Base-by-base conservation (phyloP, 2,113 vertebrate species). In the Benitochromis conjunctus region DNA sequence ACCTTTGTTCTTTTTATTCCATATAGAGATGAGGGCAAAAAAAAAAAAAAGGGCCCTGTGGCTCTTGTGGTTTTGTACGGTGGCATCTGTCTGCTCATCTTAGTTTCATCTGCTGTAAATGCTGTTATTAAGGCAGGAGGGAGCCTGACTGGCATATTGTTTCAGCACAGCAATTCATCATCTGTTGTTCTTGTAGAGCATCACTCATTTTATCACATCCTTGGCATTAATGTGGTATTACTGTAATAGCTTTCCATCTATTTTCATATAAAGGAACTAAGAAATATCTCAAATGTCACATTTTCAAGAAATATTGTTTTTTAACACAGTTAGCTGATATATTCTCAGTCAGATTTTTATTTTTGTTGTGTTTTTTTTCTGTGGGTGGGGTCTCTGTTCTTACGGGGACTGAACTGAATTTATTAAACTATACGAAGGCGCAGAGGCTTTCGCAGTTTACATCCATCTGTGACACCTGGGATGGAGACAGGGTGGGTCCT, bases 401-500 rank as follows among this genome's bases (percentile, higher is more conserved):
- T 26, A 31, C 41, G 56, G 62, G n/a, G 66, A 78, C 79, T 56
- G 4, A 84, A 80, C 78, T 10, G 56, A 10, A 80, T 69, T n/a
- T 34, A 18, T 78, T 7, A 71, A 81, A 76, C 3, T 9, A 71
- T 41, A 41, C 14, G 9, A 79, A 58, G 4, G 26, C 8, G 3
- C 31, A 16, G 88, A 56, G 60, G 48, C 76, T 10, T 58, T 81
- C 21, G 19, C 77, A 9, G 57, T 74, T 84, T 64, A 36, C 77
- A 66, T 90, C 80, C 58, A 26, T 91, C 57, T 83, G 88, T 90
- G 83, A 82, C 89, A 90, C 87, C 54, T 71, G 80, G 79, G 74
- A 69, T 8, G 7, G 81, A 91, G 88, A 86, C 82, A 16, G 87
- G 85, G 81, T 69, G 91, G 66, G 83, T 90, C 88, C 83, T 71